Base-by-base conservation (phyloP, 2,888 invertebrate species). In the Zaprionus bogoriensis region DNA sequence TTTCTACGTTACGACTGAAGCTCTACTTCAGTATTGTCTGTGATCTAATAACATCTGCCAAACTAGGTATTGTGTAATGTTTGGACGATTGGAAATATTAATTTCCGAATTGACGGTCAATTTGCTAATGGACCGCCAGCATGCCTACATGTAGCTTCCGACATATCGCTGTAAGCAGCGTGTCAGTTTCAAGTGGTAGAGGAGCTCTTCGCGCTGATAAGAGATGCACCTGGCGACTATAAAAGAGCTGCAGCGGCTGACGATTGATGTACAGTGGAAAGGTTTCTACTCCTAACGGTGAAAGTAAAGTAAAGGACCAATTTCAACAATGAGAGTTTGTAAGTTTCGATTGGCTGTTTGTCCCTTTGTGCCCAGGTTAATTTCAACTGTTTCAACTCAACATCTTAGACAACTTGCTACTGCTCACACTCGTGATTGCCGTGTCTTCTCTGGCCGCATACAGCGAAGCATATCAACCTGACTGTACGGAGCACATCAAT, bases 271-370 rank as follows among this genome's bases (percentile, higher is more conserved):
- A 74, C 73, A 73, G 75, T 62, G 42, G 52, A 48, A 39, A 70
- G 66, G 66, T 60, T 52, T 27, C 14, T 55, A 45, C 46, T 65
- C 54, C 28, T 17, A 48, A 55, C 44, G 39, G 61, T 51, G 7
- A 51, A 54, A 57, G 46, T 38, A 30, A 57, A 54, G 30, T 20
- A n/a, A 36, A 70, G 61, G 57, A 70, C 55, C 50, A 58, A 36
- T 27, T 45, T n/a, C 20, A 50, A 74, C 23, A 52, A 73, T 73
- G 73, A 75, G 50, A 70, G 61, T 51, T 66, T 75, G 73, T 73
- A 75, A 75, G 73, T 74, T 32, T 3, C 4, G n/a, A 10, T 4
- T 19, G 1, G 10, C 25, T 7, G n/a, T 0, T 1, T 32, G 14
- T 7, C 0, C n/a, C n/a, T 0, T 17, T 9, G 6, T 22, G 2